Evolutionary conservation across 2,888 invertebrate species (phyloP), one percentile per base, ranked within the genome.

Genomic region (Pegoplata infirma): DNA sequence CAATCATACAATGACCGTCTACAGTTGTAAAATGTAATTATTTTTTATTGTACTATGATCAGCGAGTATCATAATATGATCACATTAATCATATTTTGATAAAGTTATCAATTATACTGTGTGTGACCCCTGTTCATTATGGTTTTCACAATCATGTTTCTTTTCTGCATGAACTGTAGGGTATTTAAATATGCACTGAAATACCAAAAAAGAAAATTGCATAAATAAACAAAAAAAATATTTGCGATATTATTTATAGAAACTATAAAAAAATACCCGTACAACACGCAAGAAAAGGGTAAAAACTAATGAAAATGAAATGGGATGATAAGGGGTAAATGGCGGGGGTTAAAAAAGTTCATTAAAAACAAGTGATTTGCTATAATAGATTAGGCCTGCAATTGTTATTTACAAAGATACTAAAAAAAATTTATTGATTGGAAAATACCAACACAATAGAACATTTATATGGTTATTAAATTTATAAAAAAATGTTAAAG

Each of bases 391-490:
- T 53, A 68, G 23, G 8, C 46, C n/a, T 46, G 58, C n/a, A 8
- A 21, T 53, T 61, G 44, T 46, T 17, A 16, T 5, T 6, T 12
- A 40, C 12, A 40, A 40, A n/a, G 36, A 12, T 40, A n/a, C n/a
- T n/a, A n/a, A n/a, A 40, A 12, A 12, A 3, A 40, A 40, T n/a
- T 44, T 68, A 73, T 77, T 64, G 76, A 71, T 69, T 76, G 40
- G 19, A 19, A 66, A 14, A 44, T 19, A 25, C 0, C 5, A 36
- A 10, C 8, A 32, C 12, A 12, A 53, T 10, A 10, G 16, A 44
- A 28, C 19, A 14, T 36, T n/a, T n/a, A 44, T 12, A 16, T 49
- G 40, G 14, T 36, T 14, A 49, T 32, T 58, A 51, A 66, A 51
- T 14, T 21, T 28, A 12, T 40, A 55, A 36, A 23, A 58, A 1